Evolutionary conservation across 2,888 invertebrate species (phyloP).

Genomic region (Epicampocera succincta): DNA sequence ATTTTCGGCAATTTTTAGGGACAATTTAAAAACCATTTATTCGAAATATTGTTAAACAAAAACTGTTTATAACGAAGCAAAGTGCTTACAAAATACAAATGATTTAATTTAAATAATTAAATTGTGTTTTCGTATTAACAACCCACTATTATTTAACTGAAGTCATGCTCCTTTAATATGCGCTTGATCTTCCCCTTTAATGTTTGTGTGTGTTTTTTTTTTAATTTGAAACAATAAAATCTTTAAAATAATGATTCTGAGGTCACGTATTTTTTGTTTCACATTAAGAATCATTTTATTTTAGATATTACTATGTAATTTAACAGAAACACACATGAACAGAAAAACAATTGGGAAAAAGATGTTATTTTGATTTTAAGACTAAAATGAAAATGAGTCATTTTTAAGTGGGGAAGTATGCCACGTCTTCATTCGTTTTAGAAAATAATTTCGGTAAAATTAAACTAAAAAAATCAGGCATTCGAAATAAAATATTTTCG

Average conservation of each 20-base stretch:
- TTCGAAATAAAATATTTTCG: too few relatives aligned
- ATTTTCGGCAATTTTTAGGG: too few relatives aligned
- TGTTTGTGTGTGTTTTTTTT: background rate
- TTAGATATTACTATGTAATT: constrained; percentile 43
- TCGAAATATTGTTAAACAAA: background rate
- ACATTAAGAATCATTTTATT: constrained; percentile 43
- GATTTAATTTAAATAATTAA: constrained; percentile 29
- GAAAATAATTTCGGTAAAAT: too few relatives aligned
- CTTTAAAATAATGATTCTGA: constrained; percentile 34
- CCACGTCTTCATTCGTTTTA: too few relatives aligned
- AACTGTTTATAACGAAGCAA: background rate
- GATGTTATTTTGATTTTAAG: background rate
- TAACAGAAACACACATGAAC: constrained; percentile 10
- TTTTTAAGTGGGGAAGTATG: background rate
- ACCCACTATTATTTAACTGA: constrained; percentile 12
- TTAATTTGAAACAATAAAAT: too few relatives aligned
- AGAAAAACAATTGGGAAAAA: background rate
- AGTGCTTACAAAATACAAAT: constrained; percentile 7
- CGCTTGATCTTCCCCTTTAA: constrained; percentile 8
- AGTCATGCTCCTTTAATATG: constrained; percentile 44
- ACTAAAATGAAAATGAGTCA: constrained; percentile 5
- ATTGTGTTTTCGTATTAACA: constrained; percentile 7
- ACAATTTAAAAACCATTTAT: too few relatives aligned
- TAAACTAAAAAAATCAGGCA: too few relatives aligned
- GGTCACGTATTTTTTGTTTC: constrained; percentile 41